Conservation (phyloP, 1,140 invertebrate species). For the Conus ventricosus region DNA sequence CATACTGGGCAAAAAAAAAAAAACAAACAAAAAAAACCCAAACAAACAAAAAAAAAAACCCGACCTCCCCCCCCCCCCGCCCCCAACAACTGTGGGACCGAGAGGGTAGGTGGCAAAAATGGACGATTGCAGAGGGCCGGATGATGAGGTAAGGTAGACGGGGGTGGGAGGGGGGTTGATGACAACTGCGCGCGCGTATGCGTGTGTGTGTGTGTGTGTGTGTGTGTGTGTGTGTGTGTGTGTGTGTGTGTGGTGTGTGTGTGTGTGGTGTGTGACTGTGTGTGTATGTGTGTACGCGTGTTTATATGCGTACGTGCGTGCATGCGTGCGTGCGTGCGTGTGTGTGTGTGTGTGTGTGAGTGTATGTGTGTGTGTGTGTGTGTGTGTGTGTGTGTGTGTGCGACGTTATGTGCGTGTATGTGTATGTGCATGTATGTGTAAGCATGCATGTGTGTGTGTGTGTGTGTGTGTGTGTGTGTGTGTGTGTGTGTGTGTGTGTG, state of each 20-base stretch:
- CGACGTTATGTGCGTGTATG: constrained; percentile 17
- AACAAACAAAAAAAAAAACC: no score
- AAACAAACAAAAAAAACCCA: no score
- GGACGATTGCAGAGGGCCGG: no score
- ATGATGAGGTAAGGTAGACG: no score
- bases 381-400: constrained; percentile 25
- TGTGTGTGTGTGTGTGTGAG: constrained; percentile 30
- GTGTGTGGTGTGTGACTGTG: background rate
- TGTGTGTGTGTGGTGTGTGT: constrained; percentile 9
- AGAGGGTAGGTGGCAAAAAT: no score
- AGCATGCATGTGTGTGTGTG: constrained; percentile 23
- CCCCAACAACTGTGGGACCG: no score
- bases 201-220: no score
- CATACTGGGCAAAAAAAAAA: no score
- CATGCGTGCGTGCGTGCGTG: background rate
- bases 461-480: constrained; percentile 28
- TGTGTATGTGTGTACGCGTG: background rate
- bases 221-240: no score
- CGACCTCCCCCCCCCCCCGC: no score
- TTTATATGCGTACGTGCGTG: constrained; percentile 25
- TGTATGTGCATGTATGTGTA: constrained; percentile 9
- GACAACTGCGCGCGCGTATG: no score
- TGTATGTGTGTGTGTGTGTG: constrained; percentile 32
- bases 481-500: constrained; percentile 23
- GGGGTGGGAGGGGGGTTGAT: no score